These are phyloP conservation scores for Pseudococcus longispinus DNA, from an alignment of 2,888 invertebrate genomes.

Conservation along the genomic window DNA sequence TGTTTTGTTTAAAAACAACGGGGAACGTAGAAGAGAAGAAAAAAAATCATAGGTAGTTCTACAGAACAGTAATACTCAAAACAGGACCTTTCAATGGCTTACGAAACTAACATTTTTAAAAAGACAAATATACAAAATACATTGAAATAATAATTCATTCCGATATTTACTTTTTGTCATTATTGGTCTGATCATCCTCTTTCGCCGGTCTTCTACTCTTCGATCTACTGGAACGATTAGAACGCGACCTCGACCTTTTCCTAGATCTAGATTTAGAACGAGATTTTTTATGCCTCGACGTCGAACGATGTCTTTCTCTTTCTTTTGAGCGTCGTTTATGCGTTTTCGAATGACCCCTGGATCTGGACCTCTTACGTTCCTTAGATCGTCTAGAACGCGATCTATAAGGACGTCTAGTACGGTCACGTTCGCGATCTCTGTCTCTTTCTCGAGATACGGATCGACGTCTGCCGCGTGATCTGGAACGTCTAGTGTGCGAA, in stretches of 20 bases:
- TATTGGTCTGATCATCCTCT: constrained; percentile 16
- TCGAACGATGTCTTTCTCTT: constrained; percentile 24
- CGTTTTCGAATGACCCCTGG: constrained; percentile 45
- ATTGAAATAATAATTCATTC: background rate
- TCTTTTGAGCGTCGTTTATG: constrained; percentile 48
- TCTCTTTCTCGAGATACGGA: constrained; percentile 47
- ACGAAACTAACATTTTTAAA: background rate
- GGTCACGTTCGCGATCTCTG: constrained; percentile 29
- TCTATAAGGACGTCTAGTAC: background rate
- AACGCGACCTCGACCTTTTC: constrained; percentile 61
- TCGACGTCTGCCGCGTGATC: constrained; percentile 50
- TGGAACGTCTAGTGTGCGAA: constrained; percentile 51
- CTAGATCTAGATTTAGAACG: constrained; percentile 57
- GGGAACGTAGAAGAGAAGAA: background rate
- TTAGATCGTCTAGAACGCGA: constrained; percentile 49
- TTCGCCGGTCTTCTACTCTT: constrained; percentile 45
- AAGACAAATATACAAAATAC: constrained; percentile 13
- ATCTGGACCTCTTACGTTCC: constrained; percentile 45
- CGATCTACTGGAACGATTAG: constrained; percentile 49
- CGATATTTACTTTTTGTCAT: constrained; percentile 28
- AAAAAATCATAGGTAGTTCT: background rate
- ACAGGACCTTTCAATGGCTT: background rate
- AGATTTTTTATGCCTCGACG: constrained; percentile 47
- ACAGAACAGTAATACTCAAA: constrained; percentile 4
- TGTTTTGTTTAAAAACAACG: background rate